Evolutionary conservation across 2,888 invertebrate species (phyloP).

Genomic region (Argyra leucocephala): DNA sequence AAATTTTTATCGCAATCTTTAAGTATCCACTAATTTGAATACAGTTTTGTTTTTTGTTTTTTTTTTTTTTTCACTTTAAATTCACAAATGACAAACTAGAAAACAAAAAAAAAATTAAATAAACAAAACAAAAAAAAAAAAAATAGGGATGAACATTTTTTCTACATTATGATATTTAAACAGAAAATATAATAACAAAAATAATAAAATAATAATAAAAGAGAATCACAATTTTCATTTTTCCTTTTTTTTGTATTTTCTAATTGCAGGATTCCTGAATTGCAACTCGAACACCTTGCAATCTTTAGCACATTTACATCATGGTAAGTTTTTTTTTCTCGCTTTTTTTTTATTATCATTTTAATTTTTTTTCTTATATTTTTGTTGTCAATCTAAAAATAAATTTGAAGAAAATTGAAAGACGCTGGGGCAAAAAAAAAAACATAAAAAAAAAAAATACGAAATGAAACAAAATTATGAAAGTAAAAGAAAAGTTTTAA

Average conservation of each 20-base stretch:
- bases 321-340: background rate
- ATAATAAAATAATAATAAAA: background rate
- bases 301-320: conserved; percentile 11
- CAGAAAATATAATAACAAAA: background rate
- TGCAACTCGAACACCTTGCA: conserved; percentile 11
- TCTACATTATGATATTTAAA: background rate
- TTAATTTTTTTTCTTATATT: no score
- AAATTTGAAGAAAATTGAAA: no score
- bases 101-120: background rate
- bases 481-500: no score
- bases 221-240: no score
- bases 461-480: no score
- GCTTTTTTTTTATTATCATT: no score
- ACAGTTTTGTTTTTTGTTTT: no score
- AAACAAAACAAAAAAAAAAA: background rate
- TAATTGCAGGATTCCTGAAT: conserved; percentile 10
- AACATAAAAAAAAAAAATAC: no score
- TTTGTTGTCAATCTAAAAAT: no score
- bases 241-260: background rate
- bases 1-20: background rate
- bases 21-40: background rate
- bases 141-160: background rate
- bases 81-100: no score
- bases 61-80: background rate
- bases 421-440: no score